phyloP scores from a whole-genome alignment of 2,113 vertebrate species.

The Malurus alboscapulatus region DNA sequence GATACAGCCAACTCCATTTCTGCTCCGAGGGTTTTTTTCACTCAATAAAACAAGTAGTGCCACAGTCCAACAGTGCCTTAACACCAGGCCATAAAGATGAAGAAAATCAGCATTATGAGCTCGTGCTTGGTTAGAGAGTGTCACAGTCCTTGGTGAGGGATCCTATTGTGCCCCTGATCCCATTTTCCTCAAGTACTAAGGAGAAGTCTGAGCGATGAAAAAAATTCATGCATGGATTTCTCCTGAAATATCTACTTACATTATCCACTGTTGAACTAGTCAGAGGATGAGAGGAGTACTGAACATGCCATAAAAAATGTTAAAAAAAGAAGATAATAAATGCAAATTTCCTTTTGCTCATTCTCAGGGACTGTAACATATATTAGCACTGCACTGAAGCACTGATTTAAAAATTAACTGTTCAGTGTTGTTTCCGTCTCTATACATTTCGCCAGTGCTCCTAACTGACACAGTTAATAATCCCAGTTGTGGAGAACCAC shows the following conservation, averaged over 20 bases:
- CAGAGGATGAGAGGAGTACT: not conserved
- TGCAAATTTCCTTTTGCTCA: conserved; percentile 38
- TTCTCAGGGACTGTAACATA: conserved; percentile 25
- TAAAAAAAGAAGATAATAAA: conserved; percentile 18
- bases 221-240: not conserved
- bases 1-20: not conserved
- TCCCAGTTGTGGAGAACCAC: conserved; percentile 35
- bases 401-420: conserved; percentile 67
- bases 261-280: not conserved
- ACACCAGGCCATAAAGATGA: not conserved
- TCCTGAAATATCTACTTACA: conserved; percentile 7
- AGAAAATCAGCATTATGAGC: not conserved
- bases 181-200: not conserved
- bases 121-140: not conserved
- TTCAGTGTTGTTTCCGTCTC: conserved; percentile 28
- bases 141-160: not conserved
- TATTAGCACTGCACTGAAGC: conserved; percentile 38
- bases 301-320: not conserved
- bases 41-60: not conserved
- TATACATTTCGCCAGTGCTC: conserved; percentile 23
- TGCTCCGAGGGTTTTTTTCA: not conserved
- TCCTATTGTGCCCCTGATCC: not conserved
- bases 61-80: not conserved
- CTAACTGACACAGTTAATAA: conserved; percentile 62
- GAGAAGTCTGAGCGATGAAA: not conserved